These are phyloP conservation scores for Steromphala cineraria DNA, from an alignment of 2,888 invertebrate genomes.

Conservation along the genomic window DNA sequence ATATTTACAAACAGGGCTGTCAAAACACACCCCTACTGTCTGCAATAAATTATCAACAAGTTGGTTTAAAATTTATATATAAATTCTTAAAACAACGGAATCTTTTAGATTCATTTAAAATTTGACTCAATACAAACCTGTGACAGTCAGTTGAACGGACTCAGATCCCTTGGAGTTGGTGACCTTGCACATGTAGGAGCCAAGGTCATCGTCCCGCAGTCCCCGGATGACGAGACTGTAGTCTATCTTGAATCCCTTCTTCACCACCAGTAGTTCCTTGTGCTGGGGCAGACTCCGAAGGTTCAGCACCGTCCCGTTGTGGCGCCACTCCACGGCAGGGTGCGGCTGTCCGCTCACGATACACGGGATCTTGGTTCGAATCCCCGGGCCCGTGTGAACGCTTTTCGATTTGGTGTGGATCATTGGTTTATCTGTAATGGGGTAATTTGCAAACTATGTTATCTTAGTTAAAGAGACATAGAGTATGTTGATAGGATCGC, in stretches of 20 bases:
- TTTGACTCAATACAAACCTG: not conserved
- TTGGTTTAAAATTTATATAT: no score
- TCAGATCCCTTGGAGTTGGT: constrained; percentile 2
- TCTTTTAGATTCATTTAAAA: no score
- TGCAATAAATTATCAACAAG: no score
- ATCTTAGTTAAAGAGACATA: no score
- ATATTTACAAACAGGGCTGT: no score
- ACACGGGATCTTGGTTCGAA: constrained; percentile 21
- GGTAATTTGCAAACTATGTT: not conserved
- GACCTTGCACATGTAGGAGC: constrained; percentile 13
- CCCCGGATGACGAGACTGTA: constrained; percentile 15
- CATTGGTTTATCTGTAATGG: constrained; percentile 20
- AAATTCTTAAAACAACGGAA: no score
- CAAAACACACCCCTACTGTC: no score
- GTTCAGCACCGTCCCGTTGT: constrained; percentile 19
- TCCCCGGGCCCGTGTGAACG: constrained; percentile 19
- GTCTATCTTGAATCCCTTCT: constrained; percentile 21
- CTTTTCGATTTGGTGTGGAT: constrained; percentile 17
- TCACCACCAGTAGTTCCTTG: not conserved
- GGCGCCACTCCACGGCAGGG: constrained; percentile 22
- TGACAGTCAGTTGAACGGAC: not conserved
- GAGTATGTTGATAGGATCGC: no score
- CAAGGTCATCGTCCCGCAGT: constrained; percentile 10
- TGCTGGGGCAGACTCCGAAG: constrained; percentile 21
- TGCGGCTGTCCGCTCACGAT: constrained; percentile 25